Base-by-base conservation (phyloP, 2,797 vertebrate species). In the Crenuchus spilurus region DNA sequence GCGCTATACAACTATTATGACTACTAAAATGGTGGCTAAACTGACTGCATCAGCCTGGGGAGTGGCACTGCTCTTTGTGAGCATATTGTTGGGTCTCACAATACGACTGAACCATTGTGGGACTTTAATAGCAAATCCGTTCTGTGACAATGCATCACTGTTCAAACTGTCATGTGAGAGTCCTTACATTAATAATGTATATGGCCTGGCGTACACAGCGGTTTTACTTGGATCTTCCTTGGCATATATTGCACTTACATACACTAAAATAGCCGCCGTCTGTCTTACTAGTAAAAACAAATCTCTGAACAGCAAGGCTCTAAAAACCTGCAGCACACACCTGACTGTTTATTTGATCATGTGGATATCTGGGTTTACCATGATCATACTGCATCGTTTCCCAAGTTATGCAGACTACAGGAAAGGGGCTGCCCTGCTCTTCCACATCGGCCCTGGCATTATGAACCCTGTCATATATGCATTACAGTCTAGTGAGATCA, bases 1-100 rank as follows among this genome's bases (percentile, higher is more conserved):
- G 65, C 48, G 85, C 0, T 94, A 94, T 51, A 1, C 78, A 0
- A n/a, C 88, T 10, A 80, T 90, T 10, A 75, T 94, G 7, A 93
- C 85, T 0, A 85, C 83, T 8, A 70, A 83, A 0, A 85, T 82
- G 6, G 91, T 94, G 0, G 41, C 13, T 16, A 22, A 90, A 84
- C 46, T 54, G 24, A 54, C 51, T 14, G 51, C 14, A 16, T 28
- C 14, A 28, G 51, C 51, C 51, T 54, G 51, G 51, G 26, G 51
- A 6, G 51, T 54, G 5, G 24, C 51, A 1, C 13, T 54, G 24
- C 4, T 30, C 24, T 54, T 4, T 30, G 51, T 54, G 1, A 54
- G 51, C 3, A 30, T 54, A 30, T 14, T 54, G 51, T 52, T 52
- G 6, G 10, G 8, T 9, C 49, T 52, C 11, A 52, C 49, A 52